Conservation (phyloP, 2,113 vertebrate species). For the Anoura caudifer region DNA sequence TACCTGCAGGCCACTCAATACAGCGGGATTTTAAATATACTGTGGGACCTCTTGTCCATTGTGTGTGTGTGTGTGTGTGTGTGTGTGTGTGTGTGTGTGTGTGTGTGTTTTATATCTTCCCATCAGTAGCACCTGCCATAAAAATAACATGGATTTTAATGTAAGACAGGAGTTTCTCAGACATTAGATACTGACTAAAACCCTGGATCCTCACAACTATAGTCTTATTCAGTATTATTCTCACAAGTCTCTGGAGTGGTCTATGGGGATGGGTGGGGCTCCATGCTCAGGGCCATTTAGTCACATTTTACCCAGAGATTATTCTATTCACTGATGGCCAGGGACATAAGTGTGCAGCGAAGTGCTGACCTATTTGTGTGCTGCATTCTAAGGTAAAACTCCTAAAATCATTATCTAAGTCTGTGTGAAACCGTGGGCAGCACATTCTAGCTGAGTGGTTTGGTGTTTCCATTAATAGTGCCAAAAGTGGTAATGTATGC, state of each 20-base stretch:
- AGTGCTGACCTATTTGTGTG: neutral
- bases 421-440: neutral
- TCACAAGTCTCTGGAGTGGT: neutral
- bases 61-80: no score
- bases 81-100: no score
- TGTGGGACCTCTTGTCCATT: neutral
- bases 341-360: neutral
- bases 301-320: neutral
- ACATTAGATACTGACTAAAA: neutral
- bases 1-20: neutral
- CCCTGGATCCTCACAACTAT: neutral
- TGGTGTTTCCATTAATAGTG: neutral
- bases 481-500: neutral
- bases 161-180: neutral
- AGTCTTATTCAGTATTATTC: neutral
- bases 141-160: neutral
- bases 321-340: neutral
- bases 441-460: neutral
- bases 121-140: neutral
- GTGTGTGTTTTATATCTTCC: neutral
- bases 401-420: neutral
- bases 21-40: neutral
- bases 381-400: neutral
- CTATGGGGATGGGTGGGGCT: neutral
- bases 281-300: neutral